Percentiles rank a stretch among this genome's conserved stretches.
Conservation (phyloP, 1,140 invertebrate species). For the Philotrypesis tridentata region DNA sequence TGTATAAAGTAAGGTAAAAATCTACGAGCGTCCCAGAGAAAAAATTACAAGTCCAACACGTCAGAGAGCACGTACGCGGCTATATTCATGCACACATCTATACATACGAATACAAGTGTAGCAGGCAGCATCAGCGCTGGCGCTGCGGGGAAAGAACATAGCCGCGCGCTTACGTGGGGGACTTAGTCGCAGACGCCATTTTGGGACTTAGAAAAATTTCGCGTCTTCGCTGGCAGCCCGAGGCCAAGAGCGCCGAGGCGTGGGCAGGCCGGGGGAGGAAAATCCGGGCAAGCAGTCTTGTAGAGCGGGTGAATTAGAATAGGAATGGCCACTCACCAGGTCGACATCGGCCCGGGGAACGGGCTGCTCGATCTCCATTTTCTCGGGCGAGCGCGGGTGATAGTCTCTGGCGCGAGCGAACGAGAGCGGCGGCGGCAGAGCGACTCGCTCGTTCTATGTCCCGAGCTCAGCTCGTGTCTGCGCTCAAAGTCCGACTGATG, state of each 20-base stretch:
- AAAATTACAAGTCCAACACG: not conserved
- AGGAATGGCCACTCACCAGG: constrained; percentile 60
- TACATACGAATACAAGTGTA: no score
- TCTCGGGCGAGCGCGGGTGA: constrained; percentile 50
- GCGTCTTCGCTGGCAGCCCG: constrained; percentile 58
- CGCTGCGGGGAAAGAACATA: not conserved
- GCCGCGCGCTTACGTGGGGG: constrained; percentile 62
- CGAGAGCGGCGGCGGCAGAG: constrained; percentile 21
- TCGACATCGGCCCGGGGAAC: constrained; percentile 57
- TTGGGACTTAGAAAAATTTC: constrained; percentile 90
- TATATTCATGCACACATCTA: no score
- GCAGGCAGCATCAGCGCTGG: not conserved
- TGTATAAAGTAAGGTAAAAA: not conserved
- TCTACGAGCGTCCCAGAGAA: not conserved
- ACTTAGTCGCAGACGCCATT: constrained; percentile 86
- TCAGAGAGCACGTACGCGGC: no score
- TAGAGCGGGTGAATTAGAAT: not conserved
- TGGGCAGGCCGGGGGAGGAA: constrained; percentile 37
- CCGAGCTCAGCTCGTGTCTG: not conserved
- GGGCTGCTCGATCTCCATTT: constrained; percentile 65
- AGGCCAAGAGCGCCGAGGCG: constrained; percentile 63
- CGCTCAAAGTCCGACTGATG: constrained; percentile 27
- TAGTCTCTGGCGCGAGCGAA: constrained; percentile 57
- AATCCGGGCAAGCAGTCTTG: constrained; percentile 53
- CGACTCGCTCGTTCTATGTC: constrained; percentile 24